Percentiles rank a stretch among this genome's conserved stretches.
Evolutionary conservation across 1,140 invertebrate species (phyloP).

Genomic region (Neocloeon triangulifer): DNA sequence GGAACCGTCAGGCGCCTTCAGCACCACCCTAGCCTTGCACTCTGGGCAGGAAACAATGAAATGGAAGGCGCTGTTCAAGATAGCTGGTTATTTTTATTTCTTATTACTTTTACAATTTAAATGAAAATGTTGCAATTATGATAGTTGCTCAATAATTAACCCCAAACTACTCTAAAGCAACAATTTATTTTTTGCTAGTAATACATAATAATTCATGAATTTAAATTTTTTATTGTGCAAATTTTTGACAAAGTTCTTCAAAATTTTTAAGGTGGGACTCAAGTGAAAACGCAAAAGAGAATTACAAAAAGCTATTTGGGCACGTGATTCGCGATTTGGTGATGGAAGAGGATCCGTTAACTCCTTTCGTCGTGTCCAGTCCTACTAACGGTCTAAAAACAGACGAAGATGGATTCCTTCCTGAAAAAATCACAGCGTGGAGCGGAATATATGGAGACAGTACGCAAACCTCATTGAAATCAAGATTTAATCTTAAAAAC

Average conservation of each 20-base stretch:
- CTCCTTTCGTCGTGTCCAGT: constrained; percentile 64
- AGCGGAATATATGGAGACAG: constrained; percentile 68
- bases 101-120: too few relatives aligned
- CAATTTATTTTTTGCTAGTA: too few relatives aligned
- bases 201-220: too few relatives aligned
- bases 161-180: too few relatives aligned
- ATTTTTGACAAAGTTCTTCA: too few relatives aligned
- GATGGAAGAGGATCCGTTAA: constrained; percentile 28
- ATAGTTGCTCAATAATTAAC: too few relatives aligned
- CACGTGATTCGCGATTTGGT: constrained; percentile 48
- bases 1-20: constrained; percentile 70
- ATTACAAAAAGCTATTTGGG: constrained; percentile 71
- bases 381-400: constrained; percentile 75
- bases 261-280: too few relatives aligned
- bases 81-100: constrained; percentile 67
- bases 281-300: too few relatives aligned
- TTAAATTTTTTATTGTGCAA: too few relatives aligned
- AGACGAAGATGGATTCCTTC: constrained; percentile 46
- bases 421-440: constrained; percentile 54
- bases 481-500: too few relatives aligned
- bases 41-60: constrained; percentile 95
- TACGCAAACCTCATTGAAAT: constrained; percentile 22
- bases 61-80: constrained; percentile 75
- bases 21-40: constrained; percentile 67
- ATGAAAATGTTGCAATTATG: too few relatives aligned